Conservation (phyloP, 2,113 vertebrate genomes). For the Nothocercus nigrocapillus region DNA sequence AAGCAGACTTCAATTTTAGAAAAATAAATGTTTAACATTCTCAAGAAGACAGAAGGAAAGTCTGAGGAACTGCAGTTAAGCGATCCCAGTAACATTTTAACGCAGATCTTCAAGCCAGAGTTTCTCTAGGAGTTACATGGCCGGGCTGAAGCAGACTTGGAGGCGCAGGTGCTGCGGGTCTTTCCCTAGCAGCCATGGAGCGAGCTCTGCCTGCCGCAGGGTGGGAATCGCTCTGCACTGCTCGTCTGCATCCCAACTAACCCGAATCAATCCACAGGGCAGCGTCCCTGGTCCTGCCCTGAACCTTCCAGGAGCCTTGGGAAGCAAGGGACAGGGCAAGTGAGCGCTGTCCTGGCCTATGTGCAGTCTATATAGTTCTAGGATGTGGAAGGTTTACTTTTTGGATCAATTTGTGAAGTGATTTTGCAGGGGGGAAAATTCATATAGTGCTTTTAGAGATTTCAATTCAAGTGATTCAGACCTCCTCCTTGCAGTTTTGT, state of each 20-base stretch:
- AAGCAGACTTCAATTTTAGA: neutral
- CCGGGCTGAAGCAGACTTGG: neutral
- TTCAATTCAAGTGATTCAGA: neutral
- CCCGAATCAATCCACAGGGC: neutral
- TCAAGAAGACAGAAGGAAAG: neutral
- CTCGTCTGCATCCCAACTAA: neutral
- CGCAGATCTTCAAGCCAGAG: neutral
- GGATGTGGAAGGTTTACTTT: neutral
- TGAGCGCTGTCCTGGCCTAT: rapidly evolving
- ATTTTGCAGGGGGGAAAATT: neutral
- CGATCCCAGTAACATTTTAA: neutral
- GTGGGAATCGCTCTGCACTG: neutral
- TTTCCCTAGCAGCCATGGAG: neutral
- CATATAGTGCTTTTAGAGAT: neutral
- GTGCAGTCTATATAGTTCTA: neutral
- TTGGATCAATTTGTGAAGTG: neutral
- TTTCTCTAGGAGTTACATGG: neutral
- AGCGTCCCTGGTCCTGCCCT: neutral
- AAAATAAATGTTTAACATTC: neutral
- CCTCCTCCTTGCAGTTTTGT: neutral
- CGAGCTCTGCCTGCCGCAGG: neutral
- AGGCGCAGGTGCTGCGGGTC: neutral
- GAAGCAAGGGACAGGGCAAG: neutral
- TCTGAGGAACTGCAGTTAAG: neutral
- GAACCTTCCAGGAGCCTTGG: neutral